Percentiles rank a stretch among this genome's conserved stretches.
phyloP scores from a whole-genome alignment of 92 coral and sea anemone genomes.

The Bergia sp. region DNA sequence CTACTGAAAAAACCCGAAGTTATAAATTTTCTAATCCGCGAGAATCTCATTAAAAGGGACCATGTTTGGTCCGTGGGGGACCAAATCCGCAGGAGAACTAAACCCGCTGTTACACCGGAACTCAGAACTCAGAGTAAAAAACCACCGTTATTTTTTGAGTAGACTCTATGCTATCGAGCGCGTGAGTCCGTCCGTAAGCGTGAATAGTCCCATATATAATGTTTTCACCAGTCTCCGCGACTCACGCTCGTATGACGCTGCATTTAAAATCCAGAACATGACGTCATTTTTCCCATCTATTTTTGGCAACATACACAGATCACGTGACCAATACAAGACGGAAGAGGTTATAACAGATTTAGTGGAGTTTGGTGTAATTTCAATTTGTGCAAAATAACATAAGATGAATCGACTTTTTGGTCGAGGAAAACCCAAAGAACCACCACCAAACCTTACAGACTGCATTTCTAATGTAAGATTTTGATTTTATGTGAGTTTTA shows the following conservation, averaged over 20 bases:
- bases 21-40: no score
- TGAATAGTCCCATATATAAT: not conserved
- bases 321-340: constrained; percentile 39
- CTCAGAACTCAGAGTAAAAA: no score
- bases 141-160: no score
- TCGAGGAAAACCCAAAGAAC: constrained; percentile 91
- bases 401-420: constrained; percentile 99
- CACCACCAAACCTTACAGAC: constrained; percentile 97
- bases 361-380: not conserved
- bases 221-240: not conserved
- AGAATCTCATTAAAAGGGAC: no score
- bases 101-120: no score
- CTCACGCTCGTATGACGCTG: not conserved
- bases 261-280: not conserved
- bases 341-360: not conserved
- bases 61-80: no score
- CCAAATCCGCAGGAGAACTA: no score
- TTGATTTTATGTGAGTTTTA: not conserved
- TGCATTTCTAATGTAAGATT: constrained; percentile 85
- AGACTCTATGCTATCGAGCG: no score
- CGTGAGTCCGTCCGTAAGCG: no score
- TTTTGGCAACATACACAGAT: constrained; percentile 1
- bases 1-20: no score
- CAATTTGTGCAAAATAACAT: not conserved
- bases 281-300: constrained; percentile 22